Evolutionary conservation across 2,113 vertebrate species (phyloP).

Genomic region (Cnemophilus loriae): DNA sequence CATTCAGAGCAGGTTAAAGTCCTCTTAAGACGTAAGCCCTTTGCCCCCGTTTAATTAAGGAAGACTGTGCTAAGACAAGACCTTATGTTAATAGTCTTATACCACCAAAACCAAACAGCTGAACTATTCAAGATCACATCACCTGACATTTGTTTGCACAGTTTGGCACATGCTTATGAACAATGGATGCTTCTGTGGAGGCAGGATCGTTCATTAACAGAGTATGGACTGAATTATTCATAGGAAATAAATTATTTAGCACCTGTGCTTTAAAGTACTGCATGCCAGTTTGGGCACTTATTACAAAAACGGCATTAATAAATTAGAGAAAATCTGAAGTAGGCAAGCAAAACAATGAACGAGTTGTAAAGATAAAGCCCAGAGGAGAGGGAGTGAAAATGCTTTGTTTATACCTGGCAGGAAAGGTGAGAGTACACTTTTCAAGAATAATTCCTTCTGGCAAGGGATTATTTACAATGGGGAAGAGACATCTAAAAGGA

Average conservation of each 20-base stretch:
- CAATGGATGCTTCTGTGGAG: neutral
- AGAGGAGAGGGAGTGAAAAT: neutral
- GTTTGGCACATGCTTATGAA: neutral
- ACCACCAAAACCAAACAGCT: neutral
- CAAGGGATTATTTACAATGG: neutral
- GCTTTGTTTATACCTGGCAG: neutral
- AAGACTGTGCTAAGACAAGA: neutral
- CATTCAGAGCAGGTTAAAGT: neutral
- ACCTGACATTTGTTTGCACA: neutral
- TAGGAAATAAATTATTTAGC: slow-evolving; percentile 51
- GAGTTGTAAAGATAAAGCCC: neutral
- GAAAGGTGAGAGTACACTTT: neutral
- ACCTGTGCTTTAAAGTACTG: neutral
- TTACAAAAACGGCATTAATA: slow-evolving; percentile 32
- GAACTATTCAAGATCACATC: neutral
- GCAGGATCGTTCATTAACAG: slow-evolving; percentile 17
- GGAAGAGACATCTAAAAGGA: neutral
- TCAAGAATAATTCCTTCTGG: neutral
- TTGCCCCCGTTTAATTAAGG: neutral
- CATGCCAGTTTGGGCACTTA: slow-evolving; percentile 1
- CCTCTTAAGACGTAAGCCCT: neutral
- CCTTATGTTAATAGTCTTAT: neutral
- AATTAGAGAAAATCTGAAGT: slow-evolving; percentile 4
- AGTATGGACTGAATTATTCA: slow-evolving; percentile 29
- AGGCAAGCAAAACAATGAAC: slow-evolving; percentile 9